Base-by-base conservation (phyloP, 2,113 vertebrate species). In the Phyllopteryx taeniolatus region DNA sequence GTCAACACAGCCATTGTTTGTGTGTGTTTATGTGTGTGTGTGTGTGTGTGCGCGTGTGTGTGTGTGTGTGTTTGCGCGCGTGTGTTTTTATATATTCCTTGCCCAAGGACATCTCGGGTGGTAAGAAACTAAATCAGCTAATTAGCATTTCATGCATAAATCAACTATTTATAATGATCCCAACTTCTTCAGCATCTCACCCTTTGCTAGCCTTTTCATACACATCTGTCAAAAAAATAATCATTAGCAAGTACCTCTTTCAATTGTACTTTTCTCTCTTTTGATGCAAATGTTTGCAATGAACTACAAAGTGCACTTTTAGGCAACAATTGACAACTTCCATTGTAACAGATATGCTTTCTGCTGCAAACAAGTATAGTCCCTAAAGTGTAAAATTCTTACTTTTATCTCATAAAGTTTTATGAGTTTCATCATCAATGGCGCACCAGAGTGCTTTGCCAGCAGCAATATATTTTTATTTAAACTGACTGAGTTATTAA, bases 111-210 rank as follows among this genome's bases (percentile, higher is more conserved):
- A 78, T 83, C 78, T 85, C 84, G 82, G 77, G 76, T 82, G 76
- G 71, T 57, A n/a, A 73, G 46, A 78, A 84, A 85, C 71, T 81
- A 75, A 66, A 75, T 10, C 68, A 76, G 73, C 68, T 79, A 73
- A 87, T 88, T 87, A 83, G 75, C 83, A 87, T 80, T 68, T 71
- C 80, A 71, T 85, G 81, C 83, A 84, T 85, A 85, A 83, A 87
- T 85, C 68, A 80, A 74, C 57, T 63, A 68, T 83, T 81, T 73
- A 70, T 81, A 69, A 83, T 75, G 60, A 76, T 80, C 66, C 51
- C 44, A 80, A 78, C 71, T 75, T 57, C 10, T 31, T 54, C 43
- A 71, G 54, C 64, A 72, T 75, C 71, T 74, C 59, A 47, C 31
- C 65, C 22, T 12, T 14, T 61, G 46, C 67, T 67, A 69, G 67